Evolutionary conservation across 2,797 vertebrate species (phyloP).

Genomic region (Crenichthys baileyi): DNA sequence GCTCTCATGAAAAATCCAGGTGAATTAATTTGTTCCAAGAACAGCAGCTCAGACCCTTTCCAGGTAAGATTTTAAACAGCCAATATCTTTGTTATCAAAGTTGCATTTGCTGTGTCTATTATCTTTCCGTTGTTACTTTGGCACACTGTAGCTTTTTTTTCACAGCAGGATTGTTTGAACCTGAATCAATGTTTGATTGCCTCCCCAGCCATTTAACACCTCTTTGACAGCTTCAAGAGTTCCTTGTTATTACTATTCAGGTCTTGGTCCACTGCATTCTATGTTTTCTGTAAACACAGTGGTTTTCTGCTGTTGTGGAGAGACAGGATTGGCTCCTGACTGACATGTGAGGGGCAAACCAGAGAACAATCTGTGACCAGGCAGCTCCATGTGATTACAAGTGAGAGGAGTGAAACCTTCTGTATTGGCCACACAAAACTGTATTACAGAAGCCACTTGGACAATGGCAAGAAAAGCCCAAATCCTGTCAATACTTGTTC

Average conservation of each 20-base stretch:
- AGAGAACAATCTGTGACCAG: conserved; percentile 10
- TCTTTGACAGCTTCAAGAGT: conserved; percentile 3
- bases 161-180: conserved; percentile 8
- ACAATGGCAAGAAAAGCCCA: not conserved
- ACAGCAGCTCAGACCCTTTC: not conserved
- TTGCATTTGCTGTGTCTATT: not conserved
- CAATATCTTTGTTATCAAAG: not conserved
- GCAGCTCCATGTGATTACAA: conserved; percentile 5
- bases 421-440: conserved; percentile 7
- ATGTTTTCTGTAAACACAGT: conserved; percentile 33
- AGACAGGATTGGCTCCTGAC: conserved; percentile 16
- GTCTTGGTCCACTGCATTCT: not conserved
- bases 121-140: not conserved
- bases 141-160: not conserved
- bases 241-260: conserved; percentile 13
- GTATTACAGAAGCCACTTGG: not conserved
- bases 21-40: not conserved
- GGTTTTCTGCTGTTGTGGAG: conserved; percentile 30
- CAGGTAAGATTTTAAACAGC: not conserved
- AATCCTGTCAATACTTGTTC: conserved; percentile 1
- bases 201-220: not conserved
- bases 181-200: conserved; percentile 16
- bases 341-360: conserved; percentile 10
- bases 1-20: not conserved
- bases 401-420: not conserved